phyloP scores from a whole-genome alignment of 2,797 vertebrate species.

The Fundulus diaphanus region DNA sequence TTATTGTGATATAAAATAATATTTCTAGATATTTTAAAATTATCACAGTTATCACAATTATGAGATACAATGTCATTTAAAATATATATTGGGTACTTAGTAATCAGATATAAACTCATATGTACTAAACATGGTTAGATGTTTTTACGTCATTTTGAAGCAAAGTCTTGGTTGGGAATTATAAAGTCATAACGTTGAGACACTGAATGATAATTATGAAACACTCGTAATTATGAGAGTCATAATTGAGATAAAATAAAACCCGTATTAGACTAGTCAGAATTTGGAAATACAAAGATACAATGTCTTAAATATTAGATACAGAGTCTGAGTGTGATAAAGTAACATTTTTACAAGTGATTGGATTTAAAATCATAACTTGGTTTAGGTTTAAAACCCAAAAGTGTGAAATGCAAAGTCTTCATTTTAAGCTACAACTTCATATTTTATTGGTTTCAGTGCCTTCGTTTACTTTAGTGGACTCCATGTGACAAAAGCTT shows the following conservation, averaged over 20 bases:
- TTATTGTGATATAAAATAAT: background rate
- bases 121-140: too few species aligned
- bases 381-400: background rate
- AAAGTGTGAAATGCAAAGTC: background rate
- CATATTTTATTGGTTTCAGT: background rate
- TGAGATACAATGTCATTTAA: background rate
- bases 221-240: too few species aligned
- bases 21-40: too few species aligned
- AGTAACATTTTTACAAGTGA: background rate
- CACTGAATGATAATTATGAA: background rate
- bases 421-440: background rate
- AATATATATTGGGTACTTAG: background rate
- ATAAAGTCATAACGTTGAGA: background rate
- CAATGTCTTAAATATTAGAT: background rate
- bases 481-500: background rate
- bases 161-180: background rate
- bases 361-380: background rate
- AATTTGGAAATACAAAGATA: background rate
- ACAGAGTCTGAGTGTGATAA: background rate
- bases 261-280: background rate
- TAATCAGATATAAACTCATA: background rate
- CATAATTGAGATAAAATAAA: background rate
- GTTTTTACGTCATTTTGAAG: too few species aligned
- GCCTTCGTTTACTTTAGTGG: too few species aligned
- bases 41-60: too few species aligned